Percentiles rank a stretch among this genome's conserved stretches.
These are phyloP conservation scores for Bombus fervidus DNA, from an alignment of 1,140 invertebrate species.

Conservation along the genomic window DNA sequence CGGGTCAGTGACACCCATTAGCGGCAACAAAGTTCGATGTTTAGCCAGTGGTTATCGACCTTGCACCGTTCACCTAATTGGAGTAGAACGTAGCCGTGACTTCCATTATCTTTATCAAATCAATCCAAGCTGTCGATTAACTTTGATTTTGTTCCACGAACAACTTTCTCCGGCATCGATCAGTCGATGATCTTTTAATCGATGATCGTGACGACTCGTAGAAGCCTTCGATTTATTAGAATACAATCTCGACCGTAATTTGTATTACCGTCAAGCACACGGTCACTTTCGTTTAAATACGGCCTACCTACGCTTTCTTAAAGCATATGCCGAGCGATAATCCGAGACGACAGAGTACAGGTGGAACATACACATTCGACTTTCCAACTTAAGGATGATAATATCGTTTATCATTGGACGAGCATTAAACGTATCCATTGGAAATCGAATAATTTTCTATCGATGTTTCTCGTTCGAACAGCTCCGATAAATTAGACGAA, in stretches of 20 bases:
- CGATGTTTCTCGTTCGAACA: not conserved
- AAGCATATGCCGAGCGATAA: conserved; percentile 2
- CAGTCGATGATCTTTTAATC: not conserved
- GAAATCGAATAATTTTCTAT: not conserved
- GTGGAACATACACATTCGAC: not conserved
- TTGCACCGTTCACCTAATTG: conserved; percentile 56
- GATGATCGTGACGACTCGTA: not conserved
- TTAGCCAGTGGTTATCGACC: conserved; percentile 56
- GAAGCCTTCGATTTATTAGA: not conserved
- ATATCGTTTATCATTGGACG: not conserved
- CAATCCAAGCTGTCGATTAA: not conserved
- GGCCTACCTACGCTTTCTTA: not conserved
- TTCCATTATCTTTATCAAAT: not conserved
- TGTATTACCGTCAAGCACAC: not conserved
- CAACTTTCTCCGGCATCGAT: conserved; percentile 20
- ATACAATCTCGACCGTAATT: not conserved
- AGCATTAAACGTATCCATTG: not conserved
- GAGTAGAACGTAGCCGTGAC: conserved; percentile 5
- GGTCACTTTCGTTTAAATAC: conserved; percentile 22
- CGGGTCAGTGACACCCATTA: conserved; percentile 74
- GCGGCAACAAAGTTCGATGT: conserved; percentile 68
- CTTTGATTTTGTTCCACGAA: not conserved
- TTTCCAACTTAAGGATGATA: conserved; percentile 25
- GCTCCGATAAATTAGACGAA: not conserved
- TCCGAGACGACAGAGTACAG: conserved; percentile 1